Evolutionary conservation across 2,113 vertebrate species (phyloP).

Genomic region (Stictonetta naevosa): DNA sequence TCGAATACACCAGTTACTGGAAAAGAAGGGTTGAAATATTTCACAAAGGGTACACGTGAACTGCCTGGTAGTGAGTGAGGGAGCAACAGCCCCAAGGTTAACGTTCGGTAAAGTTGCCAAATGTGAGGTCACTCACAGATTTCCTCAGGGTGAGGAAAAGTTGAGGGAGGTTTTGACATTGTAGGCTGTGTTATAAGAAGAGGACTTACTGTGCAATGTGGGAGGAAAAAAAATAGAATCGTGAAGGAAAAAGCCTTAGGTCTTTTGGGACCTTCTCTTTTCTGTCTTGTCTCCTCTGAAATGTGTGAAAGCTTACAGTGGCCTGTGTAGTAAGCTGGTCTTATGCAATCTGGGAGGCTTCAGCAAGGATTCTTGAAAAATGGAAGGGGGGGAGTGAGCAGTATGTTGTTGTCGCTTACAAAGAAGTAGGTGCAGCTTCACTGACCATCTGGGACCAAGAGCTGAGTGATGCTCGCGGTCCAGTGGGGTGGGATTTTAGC

Average conservation of each 20-base stretch:
- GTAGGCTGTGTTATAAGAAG: constrained; percentile 43
- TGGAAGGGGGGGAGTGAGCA: neutral
- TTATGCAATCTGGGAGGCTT: neutral
- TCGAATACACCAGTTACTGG: neutral
- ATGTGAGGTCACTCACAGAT: neutral
- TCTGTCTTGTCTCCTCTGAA: neutral
- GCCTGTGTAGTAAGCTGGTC: neutral
- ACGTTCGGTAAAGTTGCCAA: neutral
- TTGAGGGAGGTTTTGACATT: constrained; percentile 13
- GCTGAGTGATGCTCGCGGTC: neutral
- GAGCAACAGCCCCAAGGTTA: constrained; percentile 5
- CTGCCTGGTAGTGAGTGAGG: neutral
- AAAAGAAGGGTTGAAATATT: constrained; percentile 20
- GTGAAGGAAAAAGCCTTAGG: neutral
- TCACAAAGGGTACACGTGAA: neutral
- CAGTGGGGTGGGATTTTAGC: rapidly evolving
- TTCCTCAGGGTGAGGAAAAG: neutral
- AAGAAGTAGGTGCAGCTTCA: neutral
- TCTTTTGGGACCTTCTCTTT: neutral
- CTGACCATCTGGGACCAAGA: neutral
- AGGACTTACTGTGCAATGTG: constrained; percentile 47
- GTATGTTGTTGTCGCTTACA: neutral
- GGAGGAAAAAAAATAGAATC: neutral
- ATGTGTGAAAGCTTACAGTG: neutral
- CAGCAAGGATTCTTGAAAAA: neutral